Evolutionary conservation across 2,113 vertebrate species (phyloP).

Genomic region (Misgurnus anguillicaudatus): DNA sequence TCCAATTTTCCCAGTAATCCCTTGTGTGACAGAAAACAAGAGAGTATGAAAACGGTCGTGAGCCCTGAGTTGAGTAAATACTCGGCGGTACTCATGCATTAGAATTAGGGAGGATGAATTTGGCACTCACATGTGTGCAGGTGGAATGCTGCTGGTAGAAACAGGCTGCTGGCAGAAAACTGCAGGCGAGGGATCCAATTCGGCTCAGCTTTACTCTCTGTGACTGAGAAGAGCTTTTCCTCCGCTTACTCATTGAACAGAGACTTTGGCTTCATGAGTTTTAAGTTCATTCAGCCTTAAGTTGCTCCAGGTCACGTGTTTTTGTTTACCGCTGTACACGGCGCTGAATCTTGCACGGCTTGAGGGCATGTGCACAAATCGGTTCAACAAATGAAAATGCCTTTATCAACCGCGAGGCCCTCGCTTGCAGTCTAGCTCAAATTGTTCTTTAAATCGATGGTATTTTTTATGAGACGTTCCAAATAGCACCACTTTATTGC

Average conservation of each 20-base stretch:
- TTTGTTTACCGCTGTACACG: neutral
- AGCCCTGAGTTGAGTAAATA: neutral
- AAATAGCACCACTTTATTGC: slow-evolving; percentile 4
- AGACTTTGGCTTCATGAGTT: neutral
- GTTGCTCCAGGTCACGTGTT: neutral
- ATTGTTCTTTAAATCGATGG: neutral
- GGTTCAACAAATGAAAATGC: neutral
- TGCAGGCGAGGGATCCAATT: neutral
- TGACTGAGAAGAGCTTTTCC: slow-evolving; percentile 3
- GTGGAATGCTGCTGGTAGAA: neutral
- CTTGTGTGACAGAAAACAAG: too few relatives aligned
- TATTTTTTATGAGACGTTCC: neutral
- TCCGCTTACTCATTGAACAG: neutral
- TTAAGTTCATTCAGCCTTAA: neutral
- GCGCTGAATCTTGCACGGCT: neutral
- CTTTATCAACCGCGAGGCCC: neutral
- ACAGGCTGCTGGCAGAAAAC: neutral
- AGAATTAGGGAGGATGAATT: neutral
- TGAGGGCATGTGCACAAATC: neutral
- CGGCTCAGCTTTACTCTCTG: neutral
- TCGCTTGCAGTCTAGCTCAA: neutral
- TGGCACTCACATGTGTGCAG: neutral
- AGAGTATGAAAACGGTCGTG: too few relatives aligned
- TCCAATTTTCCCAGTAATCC: neutral
- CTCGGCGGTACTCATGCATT: neutral